Base-by-base conservation (phyloP, 2,888 invertebrate species). In the Athalia cordata region DNA sequence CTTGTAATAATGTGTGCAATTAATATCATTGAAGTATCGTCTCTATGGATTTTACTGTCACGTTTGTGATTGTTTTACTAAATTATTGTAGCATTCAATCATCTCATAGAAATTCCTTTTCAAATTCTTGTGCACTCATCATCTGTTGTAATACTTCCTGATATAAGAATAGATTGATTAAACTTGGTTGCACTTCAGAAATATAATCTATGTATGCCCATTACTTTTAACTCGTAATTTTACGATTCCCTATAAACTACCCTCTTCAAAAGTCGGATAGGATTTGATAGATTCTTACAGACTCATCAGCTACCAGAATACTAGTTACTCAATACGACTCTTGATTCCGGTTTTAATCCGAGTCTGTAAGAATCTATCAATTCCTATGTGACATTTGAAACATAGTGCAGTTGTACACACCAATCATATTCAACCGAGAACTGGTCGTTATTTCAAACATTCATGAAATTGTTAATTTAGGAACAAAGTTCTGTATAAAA, bases 401-500 rank as follows among this genome's bases (percentile, higher is more conserved):
- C 29, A 29, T 29, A 1, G 29, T 29, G 29, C 29, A 29, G 29
- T 29, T 29, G 0, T 0, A 2, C 29, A 29, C 1, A 29, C 29
- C 1, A 29, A 29, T 29, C 11, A 64, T 62, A 15, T 62, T 15
- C 11, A 15, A 29, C 5, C 15, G 6, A 15, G 8, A 29, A 62
- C 43, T 62, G 2, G 4, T 43, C 5, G 45, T 43, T 64, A 64
- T 66, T 66, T n/a, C 11, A 3, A 66, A 66, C 15, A 66, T 49
- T 49, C n/a, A 8, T 13, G 49, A 64, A 64, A 15, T 49, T 7
- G 49, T 47, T 13, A 15, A 66, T 5, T 66, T 8, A 49, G 11
- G 66, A 66, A 49, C 7, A 47, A 66, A 66, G 7, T 15, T 66
- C 6, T 66, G 66, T 66, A 66, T 13, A 49, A 64, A 49, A 66